phyloP scores from a whole-genome alignment of 1,140 invertebrate genomes.

The Adelges cooleyi region DNA sequence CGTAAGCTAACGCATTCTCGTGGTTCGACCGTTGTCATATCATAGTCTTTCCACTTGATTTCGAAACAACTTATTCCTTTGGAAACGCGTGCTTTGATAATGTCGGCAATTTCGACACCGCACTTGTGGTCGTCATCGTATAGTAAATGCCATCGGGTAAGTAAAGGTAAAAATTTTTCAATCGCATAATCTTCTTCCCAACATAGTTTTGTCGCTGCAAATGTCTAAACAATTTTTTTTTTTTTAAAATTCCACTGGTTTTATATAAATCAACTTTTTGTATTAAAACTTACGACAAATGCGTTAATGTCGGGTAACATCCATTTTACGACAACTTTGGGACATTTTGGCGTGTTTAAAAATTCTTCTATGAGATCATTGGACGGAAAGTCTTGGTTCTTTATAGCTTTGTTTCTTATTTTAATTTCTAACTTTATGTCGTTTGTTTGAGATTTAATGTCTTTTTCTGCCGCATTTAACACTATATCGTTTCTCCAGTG shows the following conservation, averaged over 20 bases:
- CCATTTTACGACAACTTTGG: conserved; percentile 6
- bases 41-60: conserved; percentile 40
- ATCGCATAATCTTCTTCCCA: conserved; percentile 68
- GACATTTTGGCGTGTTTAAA: conserved; percentile 38
- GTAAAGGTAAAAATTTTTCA: conserved; percentile 62
- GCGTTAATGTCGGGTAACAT: conserved; percentile 1
- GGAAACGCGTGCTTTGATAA: conserved; percentile 32
- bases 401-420: conserved; percentile 55
- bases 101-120: conserved; percentile 29
- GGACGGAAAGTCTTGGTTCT: conserved; percentile 53
- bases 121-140: conserved; percentile 34
- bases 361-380: conserved; percentile 65
- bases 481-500: conserved; percentile 42
- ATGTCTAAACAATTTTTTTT: conserved; percentile 42
- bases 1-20: conserved; percentile 49
- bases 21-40: conserved; percentile 51
- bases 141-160: conserved; percentile 57
- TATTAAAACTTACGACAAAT: conserved; percentile 1
- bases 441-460: conserved; percentile 10
- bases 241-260: neutral
- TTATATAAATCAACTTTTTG: no score
- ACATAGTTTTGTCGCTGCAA: conserved; percentile 50
- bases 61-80: conserved; percentile 35
- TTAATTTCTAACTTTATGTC: conserved; percentile 49
- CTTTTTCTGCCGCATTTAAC: conserved; percentile 45